Base-by-base conservation (phyloP, 2,888 invertebrate genomes). In the Yponomeuta sedellus region DNA sequence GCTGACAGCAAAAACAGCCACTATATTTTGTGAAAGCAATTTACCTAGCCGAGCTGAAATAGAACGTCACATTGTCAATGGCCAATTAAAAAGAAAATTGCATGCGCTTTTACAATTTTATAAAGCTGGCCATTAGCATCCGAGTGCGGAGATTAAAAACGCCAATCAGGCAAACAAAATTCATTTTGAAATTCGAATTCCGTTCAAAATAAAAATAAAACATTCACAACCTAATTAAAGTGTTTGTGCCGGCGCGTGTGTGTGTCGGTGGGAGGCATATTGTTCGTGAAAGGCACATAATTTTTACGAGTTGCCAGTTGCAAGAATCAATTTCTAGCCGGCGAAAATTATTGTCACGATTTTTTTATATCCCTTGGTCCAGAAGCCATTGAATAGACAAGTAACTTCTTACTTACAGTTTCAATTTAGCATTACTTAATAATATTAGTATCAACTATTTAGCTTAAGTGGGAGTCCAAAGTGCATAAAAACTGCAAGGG, bases 161-260 rank as follows among this genome's bases (percentile, higher is more conserved):
- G 58, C 66, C 63, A 66, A 66, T 66, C 66, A 66, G 64, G 34
- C 58, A 58, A 59, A 58, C 56, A 63, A 59, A 64, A 58, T 59
- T 64, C 66, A 58, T 57, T 67, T 66, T 66, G 19, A 64, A 64
- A 40, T 64, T 64, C 63, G 61, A 77, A 80, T 84, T 83, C 85
- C 82, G 82, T 82, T 88, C 85, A 80, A 87, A 56, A 52, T 28
- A 64, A 64, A 64, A 64, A 64, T 56, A 85, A 88, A 89, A 85
- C 86, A 83, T 82, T 81, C 83, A 22, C 52, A 64, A 64, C 79
- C 88, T 89, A 89, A 90, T 90, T 89, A 88, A 86, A 81, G 85
- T 39, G 20, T 64, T n/a, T 22, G 63, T 64, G 63, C 39, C 19
- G 16, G 63, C 39, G 63, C 10, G 40, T 64, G 61, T 40, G 25